phyloP scores from a whole-genome alignment of 2,888 invertebrate species.

The Nomada fabriciana region DNA sequence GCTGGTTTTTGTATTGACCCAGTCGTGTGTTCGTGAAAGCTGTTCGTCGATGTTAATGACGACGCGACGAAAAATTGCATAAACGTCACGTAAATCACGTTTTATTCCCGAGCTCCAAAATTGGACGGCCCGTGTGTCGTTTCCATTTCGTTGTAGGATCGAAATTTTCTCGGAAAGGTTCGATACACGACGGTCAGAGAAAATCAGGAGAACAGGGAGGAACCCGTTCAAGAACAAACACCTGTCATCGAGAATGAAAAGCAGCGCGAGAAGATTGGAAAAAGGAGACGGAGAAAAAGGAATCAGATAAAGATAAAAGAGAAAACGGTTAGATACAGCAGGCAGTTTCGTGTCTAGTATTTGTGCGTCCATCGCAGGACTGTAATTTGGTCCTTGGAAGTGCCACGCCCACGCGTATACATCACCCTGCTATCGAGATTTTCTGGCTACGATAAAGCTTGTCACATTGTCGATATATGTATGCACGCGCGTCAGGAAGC shows the following conservation, averaged over 20 bases:
- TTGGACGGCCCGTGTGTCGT: neutral
- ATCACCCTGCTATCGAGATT: conserved; percentile 74
- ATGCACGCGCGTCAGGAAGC: conserved; percentile 52
- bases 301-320: conserved; percentile 15
- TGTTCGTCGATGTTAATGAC: conserved; percentile 24
- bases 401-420: conserved; percentile 78
- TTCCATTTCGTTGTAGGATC: neutral
- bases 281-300: neutral
- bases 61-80: conserved; percentile 38
- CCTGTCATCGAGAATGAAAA: conserved; percentile 77
- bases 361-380: conserved; percentile 62
- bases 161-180: conserved; percentile 8
- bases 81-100: conserved; percentile 65
- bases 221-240: conserved; percentile 69
- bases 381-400: conserved; percentile 74
- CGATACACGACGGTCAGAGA: neutral
- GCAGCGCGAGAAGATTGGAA: conserved; percentile 17
- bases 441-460: conserved; percentile 68
- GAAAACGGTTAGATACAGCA: conserved; percentile 24
- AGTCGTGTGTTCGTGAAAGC: conserved; percentile 19
- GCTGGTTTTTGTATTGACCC: conserved; percentile 41
- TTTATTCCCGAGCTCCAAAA: conserved; percentile 1
- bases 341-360: conserved; percentile 38
- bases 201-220: neutral
- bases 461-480: conserved; percentile 76